phyloP scores from a whole-genome alignment of 2,888 invertebrate species.

The Saturnia japonica region DNA sequence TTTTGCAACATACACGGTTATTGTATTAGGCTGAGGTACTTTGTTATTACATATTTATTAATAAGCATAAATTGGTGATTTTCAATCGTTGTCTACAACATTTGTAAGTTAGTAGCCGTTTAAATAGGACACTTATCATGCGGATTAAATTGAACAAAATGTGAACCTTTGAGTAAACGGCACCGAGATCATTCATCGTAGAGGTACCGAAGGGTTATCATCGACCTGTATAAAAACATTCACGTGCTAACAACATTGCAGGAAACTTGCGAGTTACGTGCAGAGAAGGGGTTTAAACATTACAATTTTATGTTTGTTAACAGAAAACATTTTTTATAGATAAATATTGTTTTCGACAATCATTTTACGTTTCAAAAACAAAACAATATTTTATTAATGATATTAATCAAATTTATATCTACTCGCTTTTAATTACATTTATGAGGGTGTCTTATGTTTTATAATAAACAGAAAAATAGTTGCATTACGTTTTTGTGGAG shows the following conservation, averaged over 20 bases:
- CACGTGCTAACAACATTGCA: constrained; percentile 15
- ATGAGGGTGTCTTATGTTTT: not conserved
- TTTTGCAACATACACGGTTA: not conserved
- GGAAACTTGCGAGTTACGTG: constrained; percentile 9
- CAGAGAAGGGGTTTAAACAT: not conserved
- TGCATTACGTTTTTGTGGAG: not conserved
- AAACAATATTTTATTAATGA: not conserved
- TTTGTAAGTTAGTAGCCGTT: constrained; percentile 33
- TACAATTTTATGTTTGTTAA: not conserved
- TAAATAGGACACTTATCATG: constrained; percentile 36
- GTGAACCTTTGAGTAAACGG: constrained; percentile 44
- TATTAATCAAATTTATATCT: not conserved
- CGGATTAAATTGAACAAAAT: constrained; percentile 48
- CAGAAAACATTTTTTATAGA: not conserved
- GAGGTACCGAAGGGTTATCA: constrained; percentile 42
- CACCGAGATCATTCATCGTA: constrained; percentile 42
- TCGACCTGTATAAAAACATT: constrained; percentile 41
- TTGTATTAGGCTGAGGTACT: not conserved
- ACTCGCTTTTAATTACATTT: not conserved
- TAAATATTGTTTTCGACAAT: not conserved
- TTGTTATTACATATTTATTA: not conserved
- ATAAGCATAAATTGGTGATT: not conserved
- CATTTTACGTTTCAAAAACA: not conserved
- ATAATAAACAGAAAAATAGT: not conserved
- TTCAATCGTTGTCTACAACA: constrained; percentile 2